phyloP scores from a whole-genome alignment of 2,113 vertebrate species.

The Serinus canaria region DNA sequence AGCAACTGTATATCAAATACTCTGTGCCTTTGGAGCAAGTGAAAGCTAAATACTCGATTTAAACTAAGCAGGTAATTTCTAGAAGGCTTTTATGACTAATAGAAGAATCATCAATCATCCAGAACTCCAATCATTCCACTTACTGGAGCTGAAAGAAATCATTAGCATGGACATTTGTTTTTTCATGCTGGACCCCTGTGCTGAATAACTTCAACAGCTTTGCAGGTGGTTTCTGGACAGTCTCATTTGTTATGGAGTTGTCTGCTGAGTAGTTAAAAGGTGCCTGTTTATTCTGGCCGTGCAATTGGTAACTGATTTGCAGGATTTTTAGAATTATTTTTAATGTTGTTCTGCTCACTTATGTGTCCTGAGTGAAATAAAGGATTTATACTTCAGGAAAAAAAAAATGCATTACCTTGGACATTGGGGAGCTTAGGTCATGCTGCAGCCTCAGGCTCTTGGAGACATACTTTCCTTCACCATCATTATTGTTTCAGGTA shows the following conservation, averaged over 20 bases:
- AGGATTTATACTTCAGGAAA: neutral
- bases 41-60: neutral
- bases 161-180: neutral
- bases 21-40: neutral
- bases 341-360: neutral
- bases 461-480: neutral
- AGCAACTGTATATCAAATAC: neutral
- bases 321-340: neutral
- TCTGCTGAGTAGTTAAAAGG: rapidly evolving
- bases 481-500: neutral
- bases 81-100: neutral
- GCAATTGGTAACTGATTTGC: neutral
- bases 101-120: neutral
- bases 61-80: neutral
- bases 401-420: neutral
- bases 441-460: rapidly evolving
- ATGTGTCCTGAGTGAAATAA: neutral
- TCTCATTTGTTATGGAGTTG: neutral
- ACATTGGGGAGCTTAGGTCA: neutral
- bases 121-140: neutral
- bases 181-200: neutral
- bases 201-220: neutral
- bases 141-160: neutral
- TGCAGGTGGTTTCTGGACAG: neutral
- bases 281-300: neutral